These are phyloP conservation scores for Xylophagus ater DNA, from an alignment of 2,888 invertebrate species.

Conservation along the genomic window DNA sequence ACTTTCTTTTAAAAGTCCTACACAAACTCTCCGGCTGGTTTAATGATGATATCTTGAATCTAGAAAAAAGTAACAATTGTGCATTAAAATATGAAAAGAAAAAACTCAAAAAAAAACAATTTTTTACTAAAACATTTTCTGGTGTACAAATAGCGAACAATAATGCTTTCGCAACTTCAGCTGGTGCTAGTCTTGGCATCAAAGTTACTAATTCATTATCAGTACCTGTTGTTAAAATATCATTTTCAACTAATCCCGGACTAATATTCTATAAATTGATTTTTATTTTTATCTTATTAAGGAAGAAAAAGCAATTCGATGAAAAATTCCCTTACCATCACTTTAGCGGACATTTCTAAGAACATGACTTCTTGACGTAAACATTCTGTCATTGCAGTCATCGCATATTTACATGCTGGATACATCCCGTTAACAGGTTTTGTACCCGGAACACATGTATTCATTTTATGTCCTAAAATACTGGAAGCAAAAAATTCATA, in stretches of 20 bases:
- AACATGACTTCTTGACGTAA: conserved; percentile 31
- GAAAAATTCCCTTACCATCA: conserved; percentile 25
- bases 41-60: conserved; percentile 25
- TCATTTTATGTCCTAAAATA: conserved; percentile 25
- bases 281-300: too few species aligned
- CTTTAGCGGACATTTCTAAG: conserved; percentile 26
- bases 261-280: conserved; percentile 22
- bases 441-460: conserved; percentile 25
- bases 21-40: conserved; percentile 25
- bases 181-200: conserved; percentile 24
- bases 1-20: conserved; percentile 16
- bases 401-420: conserved; percentile 28
- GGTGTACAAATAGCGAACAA: conserved; percentile 24
- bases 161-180: conserved; percentile 25
- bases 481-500: too few species aligned
- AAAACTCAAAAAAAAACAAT: neutral
- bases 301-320: neutral
- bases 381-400: conserved; percentile 32
- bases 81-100: neutral
- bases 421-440: conserved; percentile 26
- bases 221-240: conserved; percentile 21
- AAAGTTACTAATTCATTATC: conserved; percentile 23
- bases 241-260: conserved; percentile 25
- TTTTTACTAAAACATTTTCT: conserved; percentile 24
- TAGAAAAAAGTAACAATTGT: conserved; percentile 8